Conservation (phyloP, 2,113 vertebrate species). For the Parus major region DNA sequence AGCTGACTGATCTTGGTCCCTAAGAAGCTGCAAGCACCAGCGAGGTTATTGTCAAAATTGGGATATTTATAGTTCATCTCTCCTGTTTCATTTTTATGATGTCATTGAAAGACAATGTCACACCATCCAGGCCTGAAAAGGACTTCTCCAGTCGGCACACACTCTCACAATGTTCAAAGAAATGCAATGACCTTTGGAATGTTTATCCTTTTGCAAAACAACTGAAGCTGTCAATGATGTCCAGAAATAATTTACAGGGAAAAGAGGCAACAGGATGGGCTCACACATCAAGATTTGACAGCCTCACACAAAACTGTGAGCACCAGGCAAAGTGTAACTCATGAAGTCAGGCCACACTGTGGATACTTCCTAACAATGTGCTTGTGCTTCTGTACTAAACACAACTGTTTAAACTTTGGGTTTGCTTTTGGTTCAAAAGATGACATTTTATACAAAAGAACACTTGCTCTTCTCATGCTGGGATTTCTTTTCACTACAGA, state of each 20-base stretch:
- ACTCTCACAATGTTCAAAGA: background rate
- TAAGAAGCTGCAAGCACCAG: background rate
- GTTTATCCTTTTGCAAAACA: background rate
- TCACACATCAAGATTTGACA: background rate
- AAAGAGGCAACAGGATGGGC: background rate
- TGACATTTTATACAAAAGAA: background rate
- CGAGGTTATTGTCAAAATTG: background rate
- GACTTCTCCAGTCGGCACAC: background rate
- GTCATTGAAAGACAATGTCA: background rate
- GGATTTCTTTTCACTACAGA: background rate
- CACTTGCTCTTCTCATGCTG: background rate
- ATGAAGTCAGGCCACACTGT: fast-evolving
- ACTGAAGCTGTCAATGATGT: background rate
- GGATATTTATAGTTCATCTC: background rate
- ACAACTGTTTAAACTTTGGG: background rate
- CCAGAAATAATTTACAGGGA: background rate
- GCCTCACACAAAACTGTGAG: background rate
- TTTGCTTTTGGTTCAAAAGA: background rate
- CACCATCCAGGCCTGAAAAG: background rate
- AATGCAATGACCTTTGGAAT: background rate
- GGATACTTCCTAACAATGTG: background rate
- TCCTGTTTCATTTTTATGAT: background rate
- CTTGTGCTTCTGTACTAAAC: background rate
- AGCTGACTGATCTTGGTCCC: background rate
- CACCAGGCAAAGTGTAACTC: background rate